These are phyloP conservation scores for Chymomyza caudatula DNA, from an alignment of 2,888 invertebrate species.

Conservation along the genomic window DNA sequence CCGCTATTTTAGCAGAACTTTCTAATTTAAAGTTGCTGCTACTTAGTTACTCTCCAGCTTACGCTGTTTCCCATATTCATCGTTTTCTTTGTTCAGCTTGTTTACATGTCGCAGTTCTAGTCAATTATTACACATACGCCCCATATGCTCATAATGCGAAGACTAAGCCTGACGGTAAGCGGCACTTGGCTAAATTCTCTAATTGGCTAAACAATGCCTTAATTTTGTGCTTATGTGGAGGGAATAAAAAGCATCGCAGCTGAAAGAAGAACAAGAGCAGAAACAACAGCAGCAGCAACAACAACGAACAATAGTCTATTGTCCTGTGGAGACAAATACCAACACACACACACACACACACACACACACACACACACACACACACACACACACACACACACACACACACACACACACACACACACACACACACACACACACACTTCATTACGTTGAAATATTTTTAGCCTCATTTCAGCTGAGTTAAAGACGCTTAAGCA, in stretches of 20 bases:
- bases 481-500: constrained; percentile 66
- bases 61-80: not conserved
- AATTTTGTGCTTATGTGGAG: constrained; percentile 50
- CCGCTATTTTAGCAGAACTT: too few relatives aligned
- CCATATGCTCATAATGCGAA: constrained; percentile 5
- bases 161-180: not conserved
- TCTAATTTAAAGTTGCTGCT: not conserved
- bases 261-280: constrained; percentile 34
- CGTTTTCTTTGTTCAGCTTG: not conserved
- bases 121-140: constrained; percentile 45
- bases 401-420: constrained; percentile 3
- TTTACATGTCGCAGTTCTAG: constrained; percentile 10
- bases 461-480: constrained; percentile 63
- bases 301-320: constrained; percentile 47
- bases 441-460: constrained; percentile 66
- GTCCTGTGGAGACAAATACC: constrained; percentile 32
- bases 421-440: constrained; percentile 29
- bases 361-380: constrained; percentile 24
- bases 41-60: not conserved
- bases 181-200: constrained; percentile 48
- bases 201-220: constrained; percentile 65
- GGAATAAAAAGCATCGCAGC: constrained; percentile 26
- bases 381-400: constrained; percentile 17
- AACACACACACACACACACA: constrained; percentile 3
- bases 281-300: constrained; percentile 1